A percentile compares a stretch with the other conserved stretches of the same genome.
These are phyloP conservation scores for Berghia stephanieae DNA, from an alignment of 1,140 invertebrate species.

Conservation along the genomic window DNA sequence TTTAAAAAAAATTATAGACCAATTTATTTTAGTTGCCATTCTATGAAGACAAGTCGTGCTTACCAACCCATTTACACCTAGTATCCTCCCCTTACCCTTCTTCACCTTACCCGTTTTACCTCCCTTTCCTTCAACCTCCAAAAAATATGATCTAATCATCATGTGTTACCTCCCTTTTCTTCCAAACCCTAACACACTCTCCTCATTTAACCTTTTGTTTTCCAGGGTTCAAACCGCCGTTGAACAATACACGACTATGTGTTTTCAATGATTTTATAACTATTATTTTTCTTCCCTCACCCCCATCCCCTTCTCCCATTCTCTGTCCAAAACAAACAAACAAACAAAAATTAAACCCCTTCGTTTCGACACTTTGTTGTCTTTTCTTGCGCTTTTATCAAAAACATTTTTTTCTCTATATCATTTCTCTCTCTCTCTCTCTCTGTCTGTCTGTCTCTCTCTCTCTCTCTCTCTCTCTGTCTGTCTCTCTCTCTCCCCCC, in stretches of 20 bases:
- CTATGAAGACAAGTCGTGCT: no score
- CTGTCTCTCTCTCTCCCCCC: neutral
- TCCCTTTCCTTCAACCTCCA: no score
- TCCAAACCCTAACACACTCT: neutral
- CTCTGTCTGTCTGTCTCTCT: neutral
- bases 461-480: slow-evolving; percentile 6
- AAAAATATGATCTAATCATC: neutral
- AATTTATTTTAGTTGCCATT: no score
- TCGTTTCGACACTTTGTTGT: neutral
- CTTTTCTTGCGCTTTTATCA: neutral
- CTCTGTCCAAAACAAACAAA: neutral
- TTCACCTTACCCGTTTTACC: slow-evolving; percentile 17
- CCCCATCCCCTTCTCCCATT: neutral
- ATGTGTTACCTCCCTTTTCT: neutral
- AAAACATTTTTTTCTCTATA: neutral
- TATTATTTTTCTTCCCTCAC: neutral
- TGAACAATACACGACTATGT: no score
- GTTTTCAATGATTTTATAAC: neutral
- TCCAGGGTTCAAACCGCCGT: no score
- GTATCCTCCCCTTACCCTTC: slow-evolving; percentile 24
- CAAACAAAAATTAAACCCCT: no score
- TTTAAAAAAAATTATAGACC: no score
- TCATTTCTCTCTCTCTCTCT: neutral
- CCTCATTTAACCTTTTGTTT: neutral
- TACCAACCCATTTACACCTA: no score